These are phyloP conservation scores for Dreissena polymorpha DNA, from an alignment of 1,140 invertebrate species.

Conservation along the genomic window DNA sequence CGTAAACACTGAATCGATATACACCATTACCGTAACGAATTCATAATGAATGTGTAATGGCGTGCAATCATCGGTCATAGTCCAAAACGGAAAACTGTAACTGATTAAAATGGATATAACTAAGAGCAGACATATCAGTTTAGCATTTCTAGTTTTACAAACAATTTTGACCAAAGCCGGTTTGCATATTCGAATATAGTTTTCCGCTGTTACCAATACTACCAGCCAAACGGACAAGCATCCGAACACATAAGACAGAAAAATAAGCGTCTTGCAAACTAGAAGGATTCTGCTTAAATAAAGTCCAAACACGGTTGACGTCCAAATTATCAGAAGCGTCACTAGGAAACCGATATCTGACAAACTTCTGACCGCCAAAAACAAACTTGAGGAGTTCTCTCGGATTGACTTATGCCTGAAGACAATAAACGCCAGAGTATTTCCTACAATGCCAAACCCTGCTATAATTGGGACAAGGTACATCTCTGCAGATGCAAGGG, in stretches of 20 bases:
- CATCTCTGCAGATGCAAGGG: neutral
- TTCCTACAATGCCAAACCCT: conserved; percentile 61
- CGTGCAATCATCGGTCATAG: conserved; percentile 44
- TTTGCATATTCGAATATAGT: conserved; percentile 73
- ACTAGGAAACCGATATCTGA: conserved; percentile 64
- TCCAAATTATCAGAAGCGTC: conserved; percentile 79
- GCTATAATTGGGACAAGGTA: conserved; percentile 59
- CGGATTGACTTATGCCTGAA: conserved; percentile 59
- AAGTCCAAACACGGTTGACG: conserved; percentile 79
- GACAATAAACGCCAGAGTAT: conserved; percentile 55
- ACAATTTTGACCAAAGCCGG: conserved; percentile 66
- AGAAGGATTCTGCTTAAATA: conserved; percentile 66
- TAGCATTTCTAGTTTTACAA: conserved; percentile 69
- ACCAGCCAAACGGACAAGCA: conserved; percentile 78
- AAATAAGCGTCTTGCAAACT: conserved; percentile 74
- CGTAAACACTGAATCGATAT: conserved; percentile 82
- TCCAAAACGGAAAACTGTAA: conserved; percentile 73
- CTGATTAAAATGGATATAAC: conserved; percentile 58
- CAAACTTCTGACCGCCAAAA: conserved; percentile 63
- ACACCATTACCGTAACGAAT: conserved; percentile 81
- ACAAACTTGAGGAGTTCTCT: conserved; percentile 63
- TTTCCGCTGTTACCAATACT: conserved; percentile 67
- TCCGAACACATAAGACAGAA: conserved; percentile 72
- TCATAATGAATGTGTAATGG: conserved; percentile 46
- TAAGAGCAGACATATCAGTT: conserved; percentile 54